A percentile compares a stretch with the other conserved stretches of the same genome.
phyloP scores from a whole-genome alignment of 2,888 invertebrate genomes.

The Rhagium mordax region DNA sequence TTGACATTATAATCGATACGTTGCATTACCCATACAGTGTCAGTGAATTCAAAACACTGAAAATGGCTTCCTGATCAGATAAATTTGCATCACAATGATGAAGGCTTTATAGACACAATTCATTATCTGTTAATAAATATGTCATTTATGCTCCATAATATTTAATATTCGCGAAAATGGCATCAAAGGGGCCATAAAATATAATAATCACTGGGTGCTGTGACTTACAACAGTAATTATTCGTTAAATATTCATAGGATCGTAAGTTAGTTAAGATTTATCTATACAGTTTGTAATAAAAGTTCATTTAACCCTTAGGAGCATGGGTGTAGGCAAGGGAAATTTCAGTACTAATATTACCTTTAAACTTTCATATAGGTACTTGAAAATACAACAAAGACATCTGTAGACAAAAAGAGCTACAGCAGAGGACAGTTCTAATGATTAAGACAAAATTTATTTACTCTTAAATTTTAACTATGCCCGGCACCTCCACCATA shows the following conservation, averaged over 20 bases:
- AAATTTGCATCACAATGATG: constrained; percentile 35
- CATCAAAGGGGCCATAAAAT: constrained; percentile 32
- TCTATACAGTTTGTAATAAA: constrained; percentile 24
- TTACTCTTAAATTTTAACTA: no score
- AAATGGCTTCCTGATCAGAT: constrained; percentile 32
- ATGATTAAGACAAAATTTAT: no score
- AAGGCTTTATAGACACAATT: constrained; percentile 30
- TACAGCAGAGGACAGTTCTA: no score
- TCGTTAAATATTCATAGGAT: constrained; percentile 30
- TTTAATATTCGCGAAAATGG: constrained; percentile 36
- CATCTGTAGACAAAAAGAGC: no score
- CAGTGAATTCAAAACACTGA: constrained; percentile 21
- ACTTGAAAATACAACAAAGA: no score
- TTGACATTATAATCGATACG: neutral
- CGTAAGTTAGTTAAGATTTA: constrained; percentile 30
- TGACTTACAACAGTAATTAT: constrained; percentile 31
- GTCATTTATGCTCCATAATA: constrained; percentile 34
- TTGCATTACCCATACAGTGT: neutral
- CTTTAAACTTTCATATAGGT: no score
- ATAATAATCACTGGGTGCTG: constrained; percentile 28
- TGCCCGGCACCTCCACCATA: no score
- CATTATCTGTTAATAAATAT: constrained; percentile 37
- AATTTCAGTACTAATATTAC: no score
- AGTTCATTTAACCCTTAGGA: constrained; percentile 25
- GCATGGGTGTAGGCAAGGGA: neutral